A percentile compares a stretch with the other conserved stretches of the same genome.
These are phyloP conservation scores for Cepaea hortensis DNA, from an alignment of 2,888 invertebrate genomes.

Conservation along the genomic window DNA sequence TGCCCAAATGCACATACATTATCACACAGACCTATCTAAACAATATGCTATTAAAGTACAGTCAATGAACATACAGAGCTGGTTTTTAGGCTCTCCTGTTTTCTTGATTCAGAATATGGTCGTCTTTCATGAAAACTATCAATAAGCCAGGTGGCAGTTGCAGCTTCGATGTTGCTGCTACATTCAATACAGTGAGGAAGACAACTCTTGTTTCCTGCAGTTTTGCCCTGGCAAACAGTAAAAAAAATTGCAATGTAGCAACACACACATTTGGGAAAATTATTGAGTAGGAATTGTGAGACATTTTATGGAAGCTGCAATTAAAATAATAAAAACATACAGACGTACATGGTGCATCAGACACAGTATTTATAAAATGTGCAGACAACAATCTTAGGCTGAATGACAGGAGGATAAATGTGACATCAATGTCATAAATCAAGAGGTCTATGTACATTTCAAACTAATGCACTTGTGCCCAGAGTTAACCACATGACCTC, in stretches of 20 bases:
- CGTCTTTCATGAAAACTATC: slow-evolving; percentile 63
- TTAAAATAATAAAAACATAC: no score
- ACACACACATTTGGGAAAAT: not conserved
- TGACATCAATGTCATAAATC: no score
- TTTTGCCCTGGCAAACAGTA: slow-evolving; percentile 39
- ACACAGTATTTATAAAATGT: no score
- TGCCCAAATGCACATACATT: not conserved
- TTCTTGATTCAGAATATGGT: slow-evolving; percentile 23
- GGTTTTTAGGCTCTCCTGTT: slow-evolving; percentile 20
- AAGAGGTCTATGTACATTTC: no score
- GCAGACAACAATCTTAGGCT: no score
- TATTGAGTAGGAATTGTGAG: not conserved
- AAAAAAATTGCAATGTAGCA: not conserved
- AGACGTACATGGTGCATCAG: no score
- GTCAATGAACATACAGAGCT: slow-evolving; percentile 24
- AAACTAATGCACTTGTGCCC: no score
- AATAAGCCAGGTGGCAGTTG: slow-evolving; percentile 60
- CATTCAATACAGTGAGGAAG: slow-evolving; percentile 63
- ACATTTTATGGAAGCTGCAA: not conserved
- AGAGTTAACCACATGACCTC: no score
- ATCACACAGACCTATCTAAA: no score
- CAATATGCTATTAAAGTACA: no score
- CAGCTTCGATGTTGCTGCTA: slow-evolving; percentile 62
- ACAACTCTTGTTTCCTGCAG: slow-evolving; percentile 53
- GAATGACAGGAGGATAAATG: no score